Percentiles rank a stretch among this genome's conserved stretches.
Conservation (phyloP, 2,888 invertebrate species). For the Ectemnius cavifrons region DNA sequence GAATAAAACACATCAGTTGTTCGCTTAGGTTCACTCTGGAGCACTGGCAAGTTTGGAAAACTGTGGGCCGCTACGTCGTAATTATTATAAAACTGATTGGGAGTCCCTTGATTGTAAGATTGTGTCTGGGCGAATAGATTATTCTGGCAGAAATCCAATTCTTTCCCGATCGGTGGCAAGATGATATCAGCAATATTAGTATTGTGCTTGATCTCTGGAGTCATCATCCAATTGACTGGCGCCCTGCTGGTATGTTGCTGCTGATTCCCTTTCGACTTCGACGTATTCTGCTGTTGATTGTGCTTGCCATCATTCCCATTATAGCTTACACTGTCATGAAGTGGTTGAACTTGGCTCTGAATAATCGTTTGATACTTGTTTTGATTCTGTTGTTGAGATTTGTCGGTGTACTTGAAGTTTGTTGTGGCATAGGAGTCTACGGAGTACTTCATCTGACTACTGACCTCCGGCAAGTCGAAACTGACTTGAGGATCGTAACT, state of each 20-base stretch:
- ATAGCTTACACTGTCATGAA: conserved; percentile 63
- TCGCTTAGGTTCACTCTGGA: conserved; percentile 72
- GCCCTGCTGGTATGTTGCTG: conserved; percentile 76
- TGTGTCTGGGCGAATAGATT: conserved; percentile 74
- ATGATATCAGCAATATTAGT: conserved; percentile 77
- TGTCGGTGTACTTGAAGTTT: conserved; percentile 71
- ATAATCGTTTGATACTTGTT: conserved; percentile 71
- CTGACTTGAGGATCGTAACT: conserved; percentile 69
- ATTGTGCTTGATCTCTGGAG: conserved; percentile 79
- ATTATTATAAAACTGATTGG: conserved; percentile 76
- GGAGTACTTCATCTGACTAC: conserved; percentile 66
- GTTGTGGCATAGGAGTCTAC: conserved; percentile 68
- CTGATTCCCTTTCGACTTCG: conserved; percentile 69
- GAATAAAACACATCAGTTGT: conserved; percentile 68
- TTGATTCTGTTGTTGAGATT: conserved; percentile 65
- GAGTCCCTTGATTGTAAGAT: conserved; percentile 71
- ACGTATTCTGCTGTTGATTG: conserved; percentile 54
- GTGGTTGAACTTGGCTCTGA: conserved; percentile 63
- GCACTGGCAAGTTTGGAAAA: conserved; percentile 72
- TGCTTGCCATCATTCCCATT: conserved; percentile 51
- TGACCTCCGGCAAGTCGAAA: conserved; percentile 68
- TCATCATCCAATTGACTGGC: conserved; percentile 83
- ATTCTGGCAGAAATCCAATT: conserved; percentile 75
- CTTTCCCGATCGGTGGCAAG: conserved; percentile 78
- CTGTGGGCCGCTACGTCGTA: conserved; percentile 71